Base-by-base conservation (phyloP, 2,113 vertebrate species). In the Noturus placidus region DNA sequence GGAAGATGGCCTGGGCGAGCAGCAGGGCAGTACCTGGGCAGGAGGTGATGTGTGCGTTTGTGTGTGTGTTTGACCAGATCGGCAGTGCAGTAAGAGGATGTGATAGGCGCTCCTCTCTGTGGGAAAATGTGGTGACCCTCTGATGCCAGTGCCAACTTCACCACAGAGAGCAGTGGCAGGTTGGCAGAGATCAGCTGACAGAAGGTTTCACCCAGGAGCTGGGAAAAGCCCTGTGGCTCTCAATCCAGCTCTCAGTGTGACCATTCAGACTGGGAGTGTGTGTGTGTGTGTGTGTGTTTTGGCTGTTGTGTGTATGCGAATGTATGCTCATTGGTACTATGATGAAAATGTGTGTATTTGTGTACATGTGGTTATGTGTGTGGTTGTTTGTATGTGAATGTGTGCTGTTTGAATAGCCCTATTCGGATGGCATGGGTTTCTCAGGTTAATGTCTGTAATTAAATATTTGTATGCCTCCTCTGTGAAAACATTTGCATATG, bases 111-210 rank as follows among this genome's bases (percentile, higher is more conserved):
- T 30, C 30, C 61, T 85, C 65, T 82, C 78, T 84, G 74, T 76
- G 50, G 59, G 77, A 50, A 57, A 59, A 33, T 20, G 57, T 61
- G 76, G 42, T 83, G 82, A 82, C 61, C 70, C 83, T 88, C 83
- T 86, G 89, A 88, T 88, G 79, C 33, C 79, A 83, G 79, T 88
- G 87, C 89, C 89, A 90, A n/a, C 82, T 54, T 85, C 65, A 67
- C 76, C 77, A 78, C 46, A 85, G 82, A 84, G 59, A 67, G 82
- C 33, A 76, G 79, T 46, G 69, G 30, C 80, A 84, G 76, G 54
- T 61, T 84, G 88, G 86, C 89, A 83, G 52, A 72, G 82, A 69
- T 79, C 72, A 35, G 33, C 27, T 20, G 85, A 88, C 85, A 88
- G 74, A 88, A 52, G 85, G 87, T 69, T 81, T 65, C 81, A 88